A percentile compares a stretch with the other conserved stretches of the same genome.
phyloP scores from a whole-genome alignment of 2,888 invertebrate species.

The Oscheius onirici region DNA sequence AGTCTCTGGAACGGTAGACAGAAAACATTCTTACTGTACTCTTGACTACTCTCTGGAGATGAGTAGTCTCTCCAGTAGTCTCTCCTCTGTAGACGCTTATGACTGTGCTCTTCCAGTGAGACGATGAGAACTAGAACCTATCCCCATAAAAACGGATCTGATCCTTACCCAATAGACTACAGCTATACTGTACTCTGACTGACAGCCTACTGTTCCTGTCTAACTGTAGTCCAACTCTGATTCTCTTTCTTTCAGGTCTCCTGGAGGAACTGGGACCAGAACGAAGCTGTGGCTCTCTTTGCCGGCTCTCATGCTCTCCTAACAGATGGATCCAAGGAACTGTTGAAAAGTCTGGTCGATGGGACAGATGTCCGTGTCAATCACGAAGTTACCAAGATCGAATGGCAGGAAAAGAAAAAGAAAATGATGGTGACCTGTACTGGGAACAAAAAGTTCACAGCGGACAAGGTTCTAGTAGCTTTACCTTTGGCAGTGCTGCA shows the following conservation, averaged over 20 bases:
- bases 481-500: conserved; percentile 74
- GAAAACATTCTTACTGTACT: too few relatives aligned
- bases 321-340: conserved; percentile 71
- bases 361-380: conserved; percentile 70
- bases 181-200: too few relatives aligned
- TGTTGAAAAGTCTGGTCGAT: conserved; percentile 72
- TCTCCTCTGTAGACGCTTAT: too few relatives aligned
- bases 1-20: too few relatives aligned
- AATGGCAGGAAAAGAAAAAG: conserved; percentile 29
- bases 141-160: too few relatives aligned
- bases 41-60: too few relatives aligned
- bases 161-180: too few relatives aligned
- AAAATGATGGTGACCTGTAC: conserved; percentile 29
- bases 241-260: conserved; percentile 25
- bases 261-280: conserved; percentile 74
- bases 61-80: too few relatives aligned
- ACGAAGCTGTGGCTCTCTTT: conserved; percentile 74
- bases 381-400: conserved; percentile 28
- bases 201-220: too few relatives aligned
- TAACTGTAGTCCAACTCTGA: too few relatives aligned
- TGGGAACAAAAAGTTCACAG: conserved; percentile 32
- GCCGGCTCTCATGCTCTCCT: conserved; percentile 73
- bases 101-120: too few relatives aligned
- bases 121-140: too few relatives aligned
- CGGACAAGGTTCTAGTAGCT: conserved; percentile 72